A percentile compares a stretch with the other conserved stretches of the same genome.
Evolutionary conservation across 2,797 vertebrate genomes (phyloP).

Genomic region (Ctenopoma multispine): DNA sequence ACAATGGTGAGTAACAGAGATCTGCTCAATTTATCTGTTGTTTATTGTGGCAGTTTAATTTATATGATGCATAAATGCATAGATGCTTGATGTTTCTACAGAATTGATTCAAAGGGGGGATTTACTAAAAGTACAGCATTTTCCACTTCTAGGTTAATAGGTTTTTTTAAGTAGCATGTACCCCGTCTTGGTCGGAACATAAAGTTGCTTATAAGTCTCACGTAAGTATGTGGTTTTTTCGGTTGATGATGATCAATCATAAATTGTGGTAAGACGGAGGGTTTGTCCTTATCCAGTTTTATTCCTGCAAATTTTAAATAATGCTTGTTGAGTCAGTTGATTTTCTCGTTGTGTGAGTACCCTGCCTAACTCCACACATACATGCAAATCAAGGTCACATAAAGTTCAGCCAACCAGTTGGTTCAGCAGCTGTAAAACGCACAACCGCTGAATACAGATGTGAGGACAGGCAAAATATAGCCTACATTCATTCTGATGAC

Average conservation of each 20-base stretch:
- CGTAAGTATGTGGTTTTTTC: constrained; percentile 23
- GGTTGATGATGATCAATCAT: constrained; percentile 27
- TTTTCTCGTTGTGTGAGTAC: constrained; percentile 13
- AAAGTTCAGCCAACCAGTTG: constrained; percentile 57
- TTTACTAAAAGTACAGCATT: constrained; percentile 19
- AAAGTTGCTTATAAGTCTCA: too few species aligned
- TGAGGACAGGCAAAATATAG: constrained; percentile 44
- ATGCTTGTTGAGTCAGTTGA: constrained; percentile 23
- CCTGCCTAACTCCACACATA: constrained; percentile 10
- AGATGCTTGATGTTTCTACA: neutral
- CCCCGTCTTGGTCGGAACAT: too few species aligned
- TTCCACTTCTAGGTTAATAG: constrained; percentile 4
- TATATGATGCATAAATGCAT: too few species aligned
- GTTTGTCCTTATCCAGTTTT: constrained; percentile 20
- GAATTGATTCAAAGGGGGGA: neutral
- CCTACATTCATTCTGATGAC: constrained; percentile 35
- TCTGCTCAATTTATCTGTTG: constrained; percentile 35
- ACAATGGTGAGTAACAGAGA: constrained; percentile 43
- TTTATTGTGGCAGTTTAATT: constrained; percentile 44
- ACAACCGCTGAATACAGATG: constrained; percentile 28
- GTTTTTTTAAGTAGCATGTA: too few species aligned
- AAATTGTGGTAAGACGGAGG: constrained; percentile 33
- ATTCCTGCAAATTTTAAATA: constrained; percentile 33
- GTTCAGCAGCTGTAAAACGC: constrained; percentile 45
- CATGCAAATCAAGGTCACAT: constrained; percentile 42